Percentiles rank a stretch among this genome's conserved stretches.
Conservation (phyloP, 2,797 vertebrate genomes). For the Syndactyla subalaris region DNA sequence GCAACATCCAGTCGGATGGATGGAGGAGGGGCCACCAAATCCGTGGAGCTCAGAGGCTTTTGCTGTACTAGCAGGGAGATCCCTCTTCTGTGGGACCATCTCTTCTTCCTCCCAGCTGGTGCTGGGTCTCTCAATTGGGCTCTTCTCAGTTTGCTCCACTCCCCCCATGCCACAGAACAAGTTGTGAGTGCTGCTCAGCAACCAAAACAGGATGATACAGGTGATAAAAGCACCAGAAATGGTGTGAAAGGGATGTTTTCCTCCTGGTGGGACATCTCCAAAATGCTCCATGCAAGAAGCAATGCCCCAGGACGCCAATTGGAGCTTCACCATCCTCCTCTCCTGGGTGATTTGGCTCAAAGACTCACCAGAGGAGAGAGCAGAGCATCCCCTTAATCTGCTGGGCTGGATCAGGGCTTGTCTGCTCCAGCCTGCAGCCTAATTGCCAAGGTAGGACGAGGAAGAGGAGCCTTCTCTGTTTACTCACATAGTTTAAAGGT, state of each 20-base stretch:
- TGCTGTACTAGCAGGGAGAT: background rate
- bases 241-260: background rate
- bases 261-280: background rate
- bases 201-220: background rate
- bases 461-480: conserved; percentile 35
- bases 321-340: background rate
- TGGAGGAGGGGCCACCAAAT: background rate
- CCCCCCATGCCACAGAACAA: rapidly evolving
- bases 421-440: background rate
- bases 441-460: background rate
- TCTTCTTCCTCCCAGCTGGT: background rate
- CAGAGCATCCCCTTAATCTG: background rate
- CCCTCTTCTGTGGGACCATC: background rate
- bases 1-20: background rate
- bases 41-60: background rate
- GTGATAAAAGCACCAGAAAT: background rate
- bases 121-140: background rate
- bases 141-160: background rate
- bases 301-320: background rate
- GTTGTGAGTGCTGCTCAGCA: background rate
- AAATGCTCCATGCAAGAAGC: background rate
- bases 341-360: background rate
- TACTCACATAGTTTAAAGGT: conserved; percentile 33
- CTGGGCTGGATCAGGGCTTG: rapidly evolving
- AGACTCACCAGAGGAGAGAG: background rate